Evolutionary conservation across 2,797 vertebrate genomes (phyloP).

Genomic region (Morelia viridis): DNA sequence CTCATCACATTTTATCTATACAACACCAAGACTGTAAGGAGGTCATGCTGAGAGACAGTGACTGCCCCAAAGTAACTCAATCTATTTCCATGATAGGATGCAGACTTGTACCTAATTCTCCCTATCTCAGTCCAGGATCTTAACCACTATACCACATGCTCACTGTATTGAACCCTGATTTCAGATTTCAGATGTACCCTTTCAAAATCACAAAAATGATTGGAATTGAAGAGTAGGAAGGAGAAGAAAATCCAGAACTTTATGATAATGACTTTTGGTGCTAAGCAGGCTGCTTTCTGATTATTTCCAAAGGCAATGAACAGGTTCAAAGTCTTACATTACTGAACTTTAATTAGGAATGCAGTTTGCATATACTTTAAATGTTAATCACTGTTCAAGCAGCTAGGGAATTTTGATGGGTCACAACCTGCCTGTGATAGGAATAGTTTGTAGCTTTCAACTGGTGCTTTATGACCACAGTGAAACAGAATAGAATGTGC

Average conservation of each 20-base stretch:
- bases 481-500: background rate
- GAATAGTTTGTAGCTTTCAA: conserved; percentile 20
- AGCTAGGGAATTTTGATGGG: conserved; percentile 51
- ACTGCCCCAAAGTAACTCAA: background rate
- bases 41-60: background rate
- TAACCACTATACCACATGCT: background rate
- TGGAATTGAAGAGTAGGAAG: conserved; percentile 32
- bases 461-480: conserved; percentile 22
- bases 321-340: conserved; percentile 69
- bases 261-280: conserved; percentile 60
- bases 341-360: conserved; percentile 71
- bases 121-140: background rate
- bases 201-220: background rate
- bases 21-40: background rate
- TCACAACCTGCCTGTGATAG: conserved; percentile 51
- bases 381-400: conserved; percentile 67
- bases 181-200: background rate
- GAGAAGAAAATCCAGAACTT: conserved; percentile 52
- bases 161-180: background rate
- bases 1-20: background rate
- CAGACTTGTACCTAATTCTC: background rate
- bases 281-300: conserved; percentile 59
- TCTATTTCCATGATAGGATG: background rate
- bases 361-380: conserved; percentile 69
- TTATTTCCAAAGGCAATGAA: conserved; percentile 70